Conservation (phyloP, 2,888 invertebrate species). For the Cataglyphis livida region DNA sequence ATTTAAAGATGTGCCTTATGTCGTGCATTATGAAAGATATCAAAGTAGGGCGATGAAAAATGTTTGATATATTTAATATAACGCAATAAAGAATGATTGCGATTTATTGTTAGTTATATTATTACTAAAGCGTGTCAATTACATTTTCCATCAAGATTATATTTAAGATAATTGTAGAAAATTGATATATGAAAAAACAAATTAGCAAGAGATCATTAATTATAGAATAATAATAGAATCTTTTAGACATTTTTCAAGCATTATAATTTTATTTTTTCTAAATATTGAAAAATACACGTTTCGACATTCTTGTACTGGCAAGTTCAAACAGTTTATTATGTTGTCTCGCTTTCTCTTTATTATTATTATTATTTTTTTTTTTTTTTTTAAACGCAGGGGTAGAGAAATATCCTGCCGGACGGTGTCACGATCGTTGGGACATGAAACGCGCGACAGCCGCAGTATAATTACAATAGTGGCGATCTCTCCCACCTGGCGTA, state of each 20-base stretch:
- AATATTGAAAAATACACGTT: background rate
- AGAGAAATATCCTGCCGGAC: conserved; percentile 24
- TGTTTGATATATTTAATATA: background rate
- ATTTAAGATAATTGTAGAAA: background rate
- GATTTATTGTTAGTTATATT: background rate
- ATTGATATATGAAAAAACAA: background rate
- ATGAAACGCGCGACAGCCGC: conserved; percentile 57
- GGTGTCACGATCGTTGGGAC: conserved; percentile 33
- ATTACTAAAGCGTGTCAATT: background rate
- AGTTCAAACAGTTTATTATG: background rate
- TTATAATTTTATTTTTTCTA: background rate
- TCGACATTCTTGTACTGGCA: background rate
- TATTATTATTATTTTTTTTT: background rate
- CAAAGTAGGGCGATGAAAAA: background rate
- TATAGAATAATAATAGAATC: background rate
- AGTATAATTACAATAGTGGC: conserved; percentile 82
- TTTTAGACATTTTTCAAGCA: background rate
- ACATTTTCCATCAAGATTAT: background rate
- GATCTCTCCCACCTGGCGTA: conserved; percentile 82
- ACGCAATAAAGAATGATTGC: background rate
- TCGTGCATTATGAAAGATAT: background rate
- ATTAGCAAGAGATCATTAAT: background rate
- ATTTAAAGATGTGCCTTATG: conserved; percentile 14
- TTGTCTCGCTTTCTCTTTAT: conserved; percentile 15
- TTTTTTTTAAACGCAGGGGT: background rate